Evolutionary conservation across 2,797 vertebrate genomes (phyloP).

Genomic region (Melopsittacus undulatus): DNA sequence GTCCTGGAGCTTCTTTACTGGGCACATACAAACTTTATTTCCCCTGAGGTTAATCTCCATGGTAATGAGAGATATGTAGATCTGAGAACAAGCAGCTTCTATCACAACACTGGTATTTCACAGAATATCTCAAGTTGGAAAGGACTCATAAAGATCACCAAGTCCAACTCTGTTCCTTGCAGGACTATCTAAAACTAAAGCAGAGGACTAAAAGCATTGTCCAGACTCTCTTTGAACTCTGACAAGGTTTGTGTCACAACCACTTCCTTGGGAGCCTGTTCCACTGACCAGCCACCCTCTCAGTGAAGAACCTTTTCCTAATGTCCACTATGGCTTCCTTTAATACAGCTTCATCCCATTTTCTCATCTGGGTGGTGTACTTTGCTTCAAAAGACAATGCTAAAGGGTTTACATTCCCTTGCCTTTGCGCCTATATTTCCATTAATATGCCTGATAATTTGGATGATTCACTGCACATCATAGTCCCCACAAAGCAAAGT

Average conservation of each 20-base stretch:
- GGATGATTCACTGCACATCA: not conserved
- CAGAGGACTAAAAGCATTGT: not conserved
- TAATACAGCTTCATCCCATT: not conserved
- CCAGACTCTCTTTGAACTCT: not conserved
- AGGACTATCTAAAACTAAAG: not conserved
- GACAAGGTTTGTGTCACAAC: not conserved
- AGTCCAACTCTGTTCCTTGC: not conserved
- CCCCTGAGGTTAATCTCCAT: not conserved
- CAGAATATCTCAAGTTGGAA: not conserved
- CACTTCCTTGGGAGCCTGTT: not conserved
- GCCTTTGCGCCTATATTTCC: fast-evolving
- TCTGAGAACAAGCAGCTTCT: not conserved
- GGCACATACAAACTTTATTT: not conserved
- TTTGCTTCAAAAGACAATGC: not conserved
- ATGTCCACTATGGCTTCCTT: not conserved
- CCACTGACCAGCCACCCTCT: not conserved
- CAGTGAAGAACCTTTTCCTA: not conserved
- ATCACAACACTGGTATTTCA: fast-evolving
- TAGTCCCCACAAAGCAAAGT: not conserved
- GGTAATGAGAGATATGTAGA: not conserved
- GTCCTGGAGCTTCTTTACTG: not conserved
- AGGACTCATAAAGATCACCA: fast-evolving
- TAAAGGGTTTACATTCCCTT: not conserved
- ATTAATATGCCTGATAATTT: not conserved
- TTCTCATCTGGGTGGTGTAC: not conserved